Evolutionary conservation across 2,888 invertebrate species (phyloP).

Genomic region (Slavum lentiscoides): DNA sequence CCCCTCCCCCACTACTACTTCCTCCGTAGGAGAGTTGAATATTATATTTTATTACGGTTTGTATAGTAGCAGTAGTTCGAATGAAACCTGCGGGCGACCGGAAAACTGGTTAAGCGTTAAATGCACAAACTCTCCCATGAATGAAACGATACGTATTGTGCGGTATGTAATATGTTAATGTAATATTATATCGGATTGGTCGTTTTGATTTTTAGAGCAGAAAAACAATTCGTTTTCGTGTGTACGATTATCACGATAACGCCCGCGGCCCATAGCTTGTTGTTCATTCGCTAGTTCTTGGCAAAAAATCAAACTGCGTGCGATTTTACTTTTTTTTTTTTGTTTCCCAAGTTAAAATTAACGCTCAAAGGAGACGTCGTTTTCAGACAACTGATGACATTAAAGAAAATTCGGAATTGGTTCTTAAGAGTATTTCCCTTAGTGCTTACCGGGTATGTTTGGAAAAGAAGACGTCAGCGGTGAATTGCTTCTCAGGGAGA

Average conservation of each 20-base stretch:
- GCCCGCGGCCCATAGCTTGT: too few species aligned
- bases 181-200: not conserved
- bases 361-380: too few species aligned
- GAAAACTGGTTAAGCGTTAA: conserved; percentile 44
- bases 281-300: too few species aligned
- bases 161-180: not conserved
- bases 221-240: not conserved
- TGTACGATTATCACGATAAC: not conserved
- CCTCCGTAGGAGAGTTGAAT: conserved; percentile 1
- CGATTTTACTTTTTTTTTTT: not conserved
- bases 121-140: conserved; percentile 39
- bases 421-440: too few species aligned
- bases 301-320: too few species aligned
- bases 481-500: too few species aligned
- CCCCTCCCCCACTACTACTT: too few species aligned
- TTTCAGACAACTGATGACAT: too few species aligned
- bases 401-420: too few species aligned
- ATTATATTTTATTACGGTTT: not conserved
- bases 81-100: conserved; percentile 34
- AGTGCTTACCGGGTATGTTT: too few species aligned
- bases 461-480: too few species aligned
- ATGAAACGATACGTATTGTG: conserved; percentile 22
- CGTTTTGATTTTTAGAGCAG: conserved; percentile 41
- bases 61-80: conserved; percentile 7
- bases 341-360: too few species aligned